Base-by-base conservation (phyloP, 2,797 vertebrate genomes). In the Phoeniculus purpureus region DNA sequence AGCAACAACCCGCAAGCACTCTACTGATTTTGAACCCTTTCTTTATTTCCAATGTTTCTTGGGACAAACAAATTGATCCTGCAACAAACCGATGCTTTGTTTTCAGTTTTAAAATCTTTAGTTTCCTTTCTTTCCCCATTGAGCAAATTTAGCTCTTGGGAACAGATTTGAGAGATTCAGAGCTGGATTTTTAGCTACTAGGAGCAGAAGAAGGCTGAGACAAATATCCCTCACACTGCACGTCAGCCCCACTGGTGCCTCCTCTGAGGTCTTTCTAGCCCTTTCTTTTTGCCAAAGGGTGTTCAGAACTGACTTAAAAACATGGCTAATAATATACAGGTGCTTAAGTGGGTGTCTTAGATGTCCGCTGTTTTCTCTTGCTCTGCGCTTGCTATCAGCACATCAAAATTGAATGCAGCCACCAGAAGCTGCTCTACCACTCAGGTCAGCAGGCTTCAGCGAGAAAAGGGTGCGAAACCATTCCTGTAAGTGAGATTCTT, bases 191-290 rank as follows among this genome's bases (percentile, higher is more conserved):
- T 72, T 79, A 21, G 5, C 15, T 66, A 23, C 26, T 48, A 31
- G 17, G 27, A 81, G 34, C 32, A 15, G 1, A 0, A 22, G 14
- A 56, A 12, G 25, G 15, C 32, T 92, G 25, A 85, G 20, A 14
- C 34, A 26, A 8, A 25, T 40, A 45, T 14, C 17, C 14, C 8
- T 75, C 0, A 0, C 15, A 7, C 25, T 12, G 6, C 1, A 0
- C 22, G 16, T 50, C 59, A n/a, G 22, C 23, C 26, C 27, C 60
- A 6, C 80, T 2, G 1, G 12, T 52, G 0, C 0, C 13, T 85
- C 37, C 29, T 78, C n/a, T 27, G 8, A 1, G 3, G 3, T 62
- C 37, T 70, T 87, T 51, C 66, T 18, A 45, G 7, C 13, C 7
- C 43, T 70, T 56, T 43, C 43, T 43, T 43, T 43, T 43, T 73